phyloP scores from a whole-genome alignment of 2,113 vertebrate genomes.

The Monarcha castaneiventris region DNA sequence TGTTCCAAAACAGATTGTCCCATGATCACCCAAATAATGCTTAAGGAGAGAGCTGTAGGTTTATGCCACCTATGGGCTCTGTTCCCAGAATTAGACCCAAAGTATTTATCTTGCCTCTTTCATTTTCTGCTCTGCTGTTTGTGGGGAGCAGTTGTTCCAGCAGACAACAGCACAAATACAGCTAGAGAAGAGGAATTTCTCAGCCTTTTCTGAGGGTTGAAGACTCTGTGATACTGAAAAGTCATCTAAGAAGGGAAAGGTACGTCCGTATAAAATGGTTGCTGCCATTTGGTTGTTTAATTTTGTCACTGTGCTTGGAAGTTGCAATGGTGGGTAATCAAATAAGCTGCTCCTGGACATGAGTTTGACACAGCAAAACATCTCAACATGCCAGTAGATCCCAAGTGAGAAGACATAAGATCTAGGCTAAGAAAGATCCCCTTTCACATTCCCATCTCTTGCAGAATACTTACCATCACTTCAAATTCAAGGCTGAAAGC shows the following conservation, averaged over 20 bases:
- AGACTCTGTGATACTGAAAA: not conserved
- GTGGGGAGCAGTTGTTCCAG: not conserved
- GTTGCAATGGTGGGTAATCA: not conserved
- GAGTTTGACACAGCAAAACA: not conserved
- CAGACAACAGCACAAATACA: not conserved
- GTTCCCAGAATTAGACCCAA: not conserved
- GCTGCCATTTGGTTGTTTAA: not conserved
- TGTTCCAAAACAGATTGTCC: not conserved
- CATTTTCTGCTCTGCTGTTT: not conserved
- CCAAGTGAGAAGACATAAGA: not conserved
- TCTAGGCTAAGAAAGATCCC: not conserved
- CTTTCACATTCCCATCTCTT: not conserved
- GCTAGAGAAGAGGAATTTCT: not conserved
- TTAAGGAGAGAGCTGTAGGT: not conserved
- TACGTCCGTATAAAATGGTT: not conserved
- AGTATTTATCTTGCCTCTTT: not conserved
- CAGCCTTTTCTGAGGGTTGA: not conserved
- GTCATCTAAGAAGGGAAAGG: not conserved
- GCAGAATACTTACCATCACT: not conserved
- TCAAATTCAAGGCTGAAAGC: not conserved
- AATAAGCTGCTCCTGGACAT: not conserved
- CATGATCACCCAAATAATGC: not conserved
- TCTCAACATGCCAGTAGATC: not conserved
- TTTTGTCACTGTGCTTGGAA: not conserved
- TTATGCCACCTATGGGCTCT: not conserved